A percentile compares a stretch with the other conserved stretches of the same genome.
Conservation (phyloP, 2,113 vertebrate species). For the Hydropotes inermis region DNA sequence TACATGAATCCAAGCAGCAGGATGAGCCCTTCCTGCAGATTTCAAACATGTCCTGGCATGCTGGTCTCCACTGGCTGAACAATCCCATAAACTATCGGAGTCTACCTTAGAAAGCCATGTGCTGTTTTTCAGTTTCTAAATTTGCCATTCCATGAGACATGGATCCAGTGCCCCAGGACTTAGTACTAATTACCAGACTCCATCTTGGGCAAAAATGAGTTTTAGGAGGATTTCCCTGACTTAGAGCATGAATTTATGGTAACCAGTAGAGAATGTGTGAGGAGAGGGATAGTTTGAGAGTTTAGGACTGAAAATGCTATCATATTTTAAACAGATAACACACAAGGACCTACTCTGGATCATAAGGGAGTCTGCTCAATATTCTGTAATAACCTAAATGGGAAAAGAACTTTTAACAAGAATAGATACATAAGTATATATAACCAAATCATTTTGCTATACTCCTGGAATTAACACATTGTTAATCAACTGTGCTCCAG, state of each 20-base stretch:
- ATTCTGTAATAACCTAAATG: neutral
- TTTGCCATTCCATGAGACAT: neutral
- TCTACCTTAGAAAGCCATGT: neutral
- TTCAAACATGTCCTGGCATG: neutral
- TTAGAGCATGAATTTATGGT: neutral
- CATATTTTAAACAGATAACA: neutral
- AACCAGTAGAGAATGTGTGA: neutral
- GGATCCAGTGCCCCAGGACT: neutral
- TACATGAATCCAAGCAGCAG: neutral
- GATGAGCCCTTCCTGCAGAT: neutral
- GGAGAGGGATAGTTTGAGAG: neutral
- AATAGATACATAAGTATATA: neutral
- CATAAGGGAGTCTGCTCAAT: neutral
- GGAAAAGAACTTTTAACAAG: neutral
- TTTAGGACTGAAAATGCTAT: neutral
- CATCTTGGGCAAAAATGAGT: neutral
- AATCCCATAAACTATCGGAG: neutral
- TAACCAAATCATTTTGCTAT: neutral
- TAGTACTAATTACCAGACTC: neutral
- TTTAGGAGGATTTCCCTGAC: neutral
- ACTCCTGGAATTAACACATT: neutral
- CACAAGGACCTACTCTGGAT: neutral
- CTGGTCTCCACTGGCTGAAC: neutral
- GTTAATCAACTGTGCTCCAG: neutral
- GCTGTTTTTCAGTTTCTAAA: neutral